Percentiles rank a stretch among this genome's conserved stretches.
These are phyloP conservation scores for Passer montanus DNA, from an alignment of 2,113 vertebrate species.

Conservation along the genomic window DNA sequence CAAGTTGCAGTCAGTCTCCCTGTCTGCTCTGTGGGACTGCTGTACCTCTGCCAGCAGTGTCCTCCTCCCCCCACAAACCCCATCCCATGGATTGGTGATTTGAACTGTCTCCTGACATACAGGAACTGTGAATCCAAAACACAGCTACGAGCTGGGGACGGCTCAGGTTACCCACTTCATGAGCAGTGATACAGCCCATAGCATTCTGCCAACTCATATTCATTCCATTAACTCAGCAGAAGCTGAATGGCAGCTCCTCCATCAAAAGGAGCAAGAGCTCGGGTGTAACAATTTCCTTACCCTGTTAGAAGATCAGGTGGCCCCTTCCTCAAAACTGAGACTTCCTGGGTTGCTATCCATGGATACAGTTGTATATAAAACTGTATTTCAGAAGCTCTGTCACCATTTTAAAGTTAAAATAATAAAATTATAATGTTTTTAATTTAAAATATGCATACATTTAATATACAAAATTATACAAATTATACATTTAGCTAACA, in stretches of 20 bases:
- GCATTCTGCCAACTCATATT: neutral
- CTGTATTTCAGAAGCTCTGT: neutral
- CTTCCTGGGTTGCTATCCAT: neutral
- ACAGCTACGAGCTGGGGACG: neutral
- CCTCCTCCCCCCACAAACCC: neutral
- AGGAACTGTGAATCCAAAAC: neutral
- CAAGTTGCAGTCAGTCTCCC: neutral
- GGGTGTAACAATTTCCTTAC: neutral
- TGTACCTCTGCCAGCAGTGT: neutral
- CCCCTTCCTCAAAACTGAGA: neutral
- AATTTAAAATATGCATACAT: constrained; percentile 76
- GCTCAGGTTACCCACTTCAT: neutral
- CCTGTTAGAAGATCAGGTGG: neutral
- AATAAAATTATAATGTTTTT: constrained; percentile 42
- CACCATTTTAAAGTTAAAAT: neutral
- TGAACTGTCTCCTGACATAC: neutral
- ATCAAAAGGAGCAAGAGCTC: neutral
- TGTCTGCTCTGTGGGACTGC: neutral
- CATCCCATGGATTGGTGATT: neutral
- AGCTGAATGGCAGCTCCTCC: neutral
- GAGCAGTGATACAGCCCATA: neutral
- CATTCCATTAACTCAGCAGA: neutral
- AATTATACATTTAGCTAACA: constrained; percentile 76
- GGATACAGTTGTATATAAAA: neutral
- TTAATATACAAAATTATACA: constrained; percentile 81